Evolutionary conservation across 2,888 invertebrate genomes (phyloP).

Genomic region (Monochamus alternatus): DNA sequence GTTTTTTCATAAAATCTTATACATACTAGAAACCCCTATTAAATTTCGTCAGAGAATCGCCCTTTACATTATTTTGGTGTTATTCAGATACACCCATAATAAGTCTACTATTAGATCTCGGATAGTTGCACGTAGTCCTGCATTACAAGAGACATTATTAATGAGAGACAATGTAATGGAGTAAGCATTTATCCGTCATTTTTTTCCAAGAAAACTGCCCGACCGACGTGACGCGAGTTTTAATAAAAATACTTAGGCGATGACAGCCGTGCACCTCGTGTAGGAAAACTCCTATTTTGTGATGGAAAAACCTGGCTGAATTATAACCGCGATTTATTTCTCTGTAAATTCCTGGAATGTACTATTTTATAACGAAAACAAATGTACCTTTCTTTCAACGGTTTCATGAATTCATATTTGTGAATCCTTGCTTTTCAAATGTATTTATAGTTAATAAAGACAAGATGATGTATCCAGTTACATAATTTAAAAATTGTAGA

Average conservation of each 20-base stretch:
- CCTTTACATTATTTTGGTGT: no score
- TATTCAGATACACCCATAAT: no score
- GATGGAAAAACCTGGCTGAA: not conserved
- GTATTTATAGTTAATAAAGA: not conserved
- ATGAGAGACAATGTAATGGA: not conserved
- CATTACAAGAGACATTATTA: not conserved
- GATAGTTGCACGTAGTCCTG: no score
- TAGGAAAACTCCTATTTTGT: not conserved
- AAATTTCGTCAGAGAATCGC: no score
- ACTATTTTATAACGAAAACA: not conserved
- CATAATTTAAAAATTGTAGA: no score
- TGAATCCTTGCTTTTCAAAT: not conserved
- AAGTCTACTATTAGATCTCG: no score
- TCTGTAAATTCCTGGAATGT: conserved; percentile 1
- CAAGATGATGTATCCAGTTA: no score
- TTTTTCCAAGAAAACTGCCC: conserved; percentile 9
- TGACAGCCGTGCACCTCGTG: conserved; percentile 14
- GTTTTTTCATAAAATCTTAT: no score
- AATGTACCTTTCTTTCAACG: not conserved
- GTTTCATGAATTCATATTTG: conserved; percentile 5
- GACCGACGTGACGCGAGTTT: conserved; percentile 11
- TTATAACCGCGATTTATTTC: conserved; percentile 6
- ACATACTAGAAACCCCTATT: no score
- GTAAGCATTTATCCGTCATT: not conserved
- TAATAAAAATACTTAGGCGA: conserved; percentile 13